phyloP scores from a whole-genome alignment of 2,888 invertebrate genomes.

The Notocelia uddmanniana region DNA sequence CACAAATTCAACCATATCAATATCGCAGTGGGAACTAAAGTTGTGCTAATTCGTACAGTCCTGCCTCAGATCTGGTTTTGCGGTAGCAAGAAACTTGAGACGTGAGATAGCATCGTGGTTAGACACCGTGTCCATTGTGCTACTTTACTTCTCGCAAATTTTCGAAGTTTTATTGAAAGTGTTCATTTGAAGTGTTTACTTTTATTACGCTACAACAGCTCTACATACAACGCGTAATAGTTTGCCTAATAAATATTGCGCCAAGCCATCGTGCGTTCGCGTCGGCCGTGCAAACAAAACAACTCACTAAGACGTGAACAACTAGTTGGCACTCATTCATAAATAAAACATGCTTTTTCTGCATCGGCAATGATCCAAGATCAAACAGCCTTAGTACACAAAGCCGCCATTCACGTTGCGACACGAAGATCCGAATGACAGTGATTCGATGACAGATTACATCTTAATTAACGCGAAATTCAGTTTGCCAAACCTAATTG shows the following conservation, averaged over 20 bases:
- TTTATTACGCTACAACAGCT: constrained; percentile 28
- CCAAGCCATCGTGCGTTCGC: background rate
- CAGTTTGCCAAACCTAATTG: constrained; percentile 18
- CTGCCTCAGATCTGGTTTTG: constrained; percentile 55
- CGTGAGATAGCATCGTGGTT: constrained; percentile 59
- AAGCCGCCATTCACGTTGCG: constrained; percentile 41
- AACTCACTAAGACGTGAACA: constrained; percentile 45
- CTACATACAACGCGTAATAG: constrained; percentile 35
- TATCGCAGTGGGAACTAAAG: constrained; percentile 11
- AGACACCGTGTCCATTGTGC: constrained; percentile 33
- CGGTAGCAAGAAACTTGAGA: constrained; percentile 64
- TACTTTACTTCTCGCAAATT: constrained; percentile 9
- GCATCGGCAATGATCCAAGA: constrained; percentile 50
- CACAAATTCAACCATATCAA: constrained; percentile 26
- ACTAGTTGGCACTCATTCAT: constrained; percentile 62
- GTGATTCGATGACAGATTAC: constrained; percentile 46
- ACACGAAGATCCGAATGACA: constrained; percentile 40
- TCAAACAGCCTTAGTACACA: constrained; percentile 51
- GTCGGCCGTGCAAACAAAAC: constrained; percentile 38
- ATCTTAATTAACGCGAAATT: constrained; percentile 44
- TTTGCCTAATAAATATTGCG: constrained; percentile 42
- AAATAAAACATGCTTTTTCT: constrained; percentile 58
- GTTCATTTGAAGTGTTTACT: constrained; percentile 8
- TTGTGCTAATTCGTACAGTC: constrained; percentile 35
- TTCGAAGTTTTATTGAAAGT: background rate